A percentile compares a stretch with the other conserved stretches of the same genome.
These are phyloP conservation scores for Hofmannophila pseudospretella DNA, from an alignment of 2,888 invertebrate genomes.

Conservation along the genomic window DNA sequence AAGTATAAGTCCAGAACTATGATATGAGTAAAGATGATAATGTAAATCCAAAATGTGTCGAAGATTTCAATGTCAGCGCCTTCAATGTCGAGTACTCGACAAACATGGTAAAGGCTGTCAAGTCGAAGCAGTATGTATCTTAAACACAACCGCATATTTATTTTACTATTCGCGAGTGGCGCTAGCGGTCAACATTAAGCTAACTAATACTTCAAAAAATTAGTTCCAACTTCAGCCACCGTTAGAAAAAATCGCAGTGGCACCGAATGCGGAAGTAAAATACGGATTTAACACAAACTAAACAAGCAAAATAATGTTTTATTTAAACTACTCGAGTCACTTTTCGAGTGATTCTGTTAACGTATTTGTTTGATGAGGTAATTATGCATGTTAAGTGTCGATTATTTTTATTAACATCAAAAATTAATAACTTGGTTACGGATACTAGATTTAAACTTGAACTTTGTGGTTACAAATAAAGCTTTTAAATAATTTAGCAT, in stretches of 20 bases:
- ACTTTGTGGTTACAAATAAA: conserved; percentile 11
- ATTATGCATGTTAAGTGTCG: neutral
- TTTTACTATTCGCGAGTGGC: neutral
- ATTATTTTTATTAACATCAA: conserved; percentile 8
- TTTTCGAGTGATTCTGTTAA: neutral
- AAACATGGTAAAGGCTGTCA: conserved; percentile 37
- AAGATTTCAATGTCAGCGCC: conserved; percentile 33
- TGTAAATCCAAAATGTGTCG: conserved; percentile 1
- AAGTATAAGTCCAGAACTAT: no score
- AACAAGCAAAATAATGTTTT: conserved; percentile 18
- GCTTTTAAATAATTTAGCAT: no score
- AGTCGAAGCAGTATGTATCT: no score
- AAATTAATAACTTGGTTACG: conserved; percentile 14
- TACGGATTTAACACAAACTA: neutral
- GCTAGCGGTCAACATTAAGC: neutral
- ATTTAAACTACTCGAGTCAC: conserved; percentile 1
- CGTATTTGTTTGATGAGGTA: neutral
- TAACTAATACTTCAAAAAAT: no score
- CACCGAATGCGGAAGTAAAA: conserved; percentile 20
- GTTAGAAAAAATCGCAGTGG: neutral
- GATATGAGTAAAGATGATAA: no score
- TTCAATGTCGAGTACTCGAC: conserved; percentile 14
- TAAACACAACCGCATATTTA: conserved; percentile 4
- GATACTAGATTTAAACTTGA: conserved; percentile 18
- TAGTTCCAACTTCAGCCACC: neutral